These are phyloP conservation scores for Alouatta palliata DNA, from an alignment of 2,113 vertebrate genomes.

Conservation along the genomic window DNA sequence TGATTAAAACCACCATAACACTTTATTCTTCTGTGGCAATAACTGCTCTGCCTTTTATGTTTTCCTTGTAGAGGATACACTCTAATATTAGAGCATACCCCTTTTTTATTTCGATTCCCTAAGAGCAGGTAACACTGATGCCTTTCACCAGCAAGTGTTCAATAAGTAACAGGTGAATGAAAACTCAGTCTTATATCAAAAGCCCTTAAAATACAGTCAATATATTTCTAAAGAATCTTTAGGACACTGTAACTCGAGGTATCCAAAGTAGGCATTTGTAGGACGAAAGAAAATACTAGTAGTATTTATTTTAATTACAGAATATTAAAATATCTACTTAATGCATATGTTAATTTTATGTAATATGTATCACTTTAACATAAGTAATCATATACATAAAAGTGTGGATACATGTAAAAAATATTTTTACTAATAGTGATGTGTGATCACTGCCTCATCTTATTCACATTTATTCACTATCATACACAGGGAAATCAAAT, in stretches of 20 bases:
- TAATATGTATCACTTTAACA: neutral
- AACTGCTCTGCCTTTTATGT: neutral
- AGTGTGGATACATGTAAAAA: neutral
- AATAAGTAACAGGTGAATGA: neutral
- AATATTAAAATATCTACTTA: neutral
- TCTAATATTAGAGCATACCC: neutral
- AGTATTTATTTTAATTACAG: neutral
- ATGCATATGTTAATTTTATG: neutral
- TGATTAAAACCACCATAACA: neutral
- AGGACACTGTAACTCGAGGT: neutral
- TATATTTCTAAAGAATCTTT: slow-evolving; percentile 20
- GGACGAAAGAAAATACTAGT: neutral
- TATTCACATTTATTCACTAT: neutral
- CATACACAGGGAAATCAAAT: neutral
- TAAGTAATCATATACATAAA: neutral
- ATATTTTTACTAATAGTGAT: neutral
- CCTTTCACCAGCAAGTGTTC: neutral
- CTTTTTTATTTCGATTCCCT: neutral
- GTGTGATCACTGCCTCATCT: neutral
- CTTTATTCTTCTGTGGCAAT: neutral
- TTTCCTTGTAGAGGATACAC: neutral
- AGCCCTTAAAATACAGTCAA: neutral
- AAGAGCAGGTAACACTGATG: neutral
- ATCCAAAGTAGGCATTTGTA: neutral
- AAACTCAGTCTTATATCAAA: neutral